Conservation (phyloP, 2,888 invertebrate genomes). For the Apodemia duryi region DNA sequence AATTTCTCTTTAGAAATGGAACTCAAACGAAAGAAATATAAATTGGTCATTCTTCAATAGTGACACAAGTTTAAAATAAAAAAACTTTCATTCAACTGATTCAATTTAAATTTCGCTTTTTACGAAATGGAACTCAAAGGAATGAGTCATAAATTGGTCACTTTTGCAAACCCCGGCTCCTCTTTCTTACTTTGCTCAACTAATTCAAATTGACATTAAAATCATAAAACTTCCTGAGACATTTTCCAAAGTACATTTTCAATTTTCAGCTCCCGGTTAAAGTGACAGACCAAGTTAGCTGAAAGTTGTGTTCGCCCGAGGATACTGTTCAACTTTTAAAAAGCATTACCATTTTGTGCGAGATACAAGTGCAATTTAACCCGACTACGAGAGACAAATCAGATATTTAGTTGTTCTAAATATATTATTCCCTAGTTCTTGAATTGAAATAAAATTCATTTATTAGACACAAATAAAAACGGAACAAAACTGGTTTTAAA, state of each 20-base stretch:
- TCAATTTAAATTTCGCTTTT: no score
- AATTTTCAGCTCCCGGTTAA: neutral
- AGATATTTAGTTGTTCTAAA: neutral
- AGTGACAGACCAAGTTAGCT: neutral
- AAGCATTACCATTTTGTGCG: neutral
- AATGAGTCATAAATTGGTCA: neutral
- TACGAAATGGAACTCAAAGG: neutral
- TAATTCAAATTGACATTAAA: slow-evolving; percentile 4
- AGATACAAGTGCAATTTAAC: neutral
- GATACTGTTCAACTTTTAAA: neutral
- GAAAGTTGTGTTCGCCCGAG: neutral
- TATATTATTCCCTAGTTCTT: no score
- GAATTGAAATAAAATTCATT: no score
- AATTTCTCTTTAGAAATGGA: no score
- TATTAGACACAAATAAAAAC: no score
- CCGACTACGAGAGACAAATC: neutral
- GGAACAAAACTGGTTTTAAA: no score
- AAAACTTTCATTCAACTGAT: no score
- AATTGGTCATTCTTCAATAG: no score
- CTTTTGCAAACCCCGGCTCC: neutral
- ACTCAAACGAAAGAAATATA: no score
- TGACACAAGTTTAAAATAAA: no score
- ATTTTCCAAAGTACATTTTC: neutral
- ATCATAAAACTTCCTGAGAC: neutral
- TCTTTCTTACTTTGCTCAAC: neutral